Percentiles rank a stretch among this genome's conserved stretches.
Conservation (phyloP, 1,140 invertebrate species). For the Ruditapes philippinarum region DNA sequence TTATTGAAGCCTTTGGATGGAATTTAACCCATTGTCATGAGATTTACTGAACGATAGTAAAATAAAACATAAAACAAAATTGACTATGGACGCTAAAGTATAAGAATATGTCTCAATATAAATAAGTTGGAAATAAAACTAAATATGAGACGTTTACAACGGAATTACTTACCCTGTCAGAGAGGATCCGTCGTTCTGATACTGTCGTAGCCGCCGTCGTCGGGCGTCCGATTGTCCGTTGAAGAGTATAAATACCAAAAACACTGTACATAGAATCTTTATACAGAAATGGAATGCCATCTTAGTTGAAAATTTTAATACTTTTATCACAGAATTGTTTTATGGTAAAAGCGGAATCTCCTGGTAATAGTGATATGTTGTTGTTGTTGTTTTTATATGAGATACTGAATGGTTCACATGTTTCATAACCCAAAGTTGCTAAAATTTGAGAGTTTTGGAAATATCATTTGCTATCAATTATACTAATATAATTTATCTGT, state of each 20-base stretch:
- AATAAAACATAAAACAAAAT: no score
- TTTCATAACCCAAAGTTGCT: neutral
- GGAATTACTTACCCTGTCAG: slow-evolving; percentile 1
- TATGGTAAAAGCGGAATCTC: neutral
- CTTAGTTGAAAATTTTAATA: neutral
- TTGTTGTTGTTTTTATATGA: no score
- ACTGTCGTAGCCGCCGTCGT: neutral
- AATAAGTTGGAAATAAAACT: no score
- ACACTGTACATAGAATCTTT: neutral
- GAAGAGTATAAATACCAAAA: neutral
- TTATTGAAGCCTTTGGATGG: no score
- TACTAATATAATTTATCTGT: no score
- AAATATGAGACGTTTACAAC: no score
- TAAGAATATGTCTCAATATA: no score
- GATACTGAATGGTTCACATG: neutral
- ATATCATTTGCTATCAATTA: no score
- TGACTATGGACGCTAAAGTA: no score
- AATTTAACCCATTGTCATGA: no score
- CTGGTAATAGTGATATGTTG: neutral
- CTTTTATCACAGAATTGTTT: slow-evolving; percentile 23
- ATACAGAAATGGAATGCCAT: slow-evolving; percentile 21
- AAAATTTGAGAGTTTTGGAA: no score
- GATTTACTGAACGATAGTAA: no score
- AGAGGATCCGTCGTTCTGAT: neutral
- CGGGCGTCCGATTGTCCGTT: neutral